These are phyloP conservation scores for Spongilla lacustris DNA, from an alignment of 37 sponge, comb jelly and placozoan genomes.

Conservation along the genomic window DNA sequence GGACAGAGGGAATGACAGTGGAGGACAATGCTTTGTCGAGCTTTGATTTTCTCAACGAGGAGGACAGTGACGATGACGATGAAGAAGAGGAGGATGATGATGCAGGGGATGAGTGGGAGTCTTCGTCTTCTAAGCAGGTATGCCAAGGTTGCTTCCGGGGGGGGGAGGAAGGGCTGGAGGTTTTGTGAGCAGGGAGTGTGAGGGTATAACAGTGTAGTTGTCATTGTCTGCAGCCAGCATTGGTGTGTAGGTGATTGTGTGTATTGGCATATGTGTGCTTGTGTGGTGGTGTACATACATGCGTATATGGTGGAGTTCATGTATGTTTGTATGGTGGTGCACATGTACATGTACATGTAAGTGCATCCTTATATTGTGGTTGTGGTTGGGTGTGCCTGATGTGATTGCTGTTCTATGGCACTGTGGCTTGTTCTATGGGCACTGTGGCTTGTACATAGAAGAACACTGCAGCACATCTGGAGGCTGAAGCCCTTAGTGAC, in stretches of 20 bases:
- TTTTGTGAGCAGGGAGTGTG: no score
- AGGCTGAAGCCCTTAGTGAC: conserved; percentile 13
- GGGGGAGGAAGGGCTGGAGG: no score
- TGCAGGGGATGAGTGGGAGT: background rate
- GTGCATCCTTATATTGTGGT: no score
- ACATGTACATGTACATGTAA: background rate
- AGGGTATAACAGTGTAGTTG: background rate
- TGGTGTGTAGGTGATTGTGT: background rate
- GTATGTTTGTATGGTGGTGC: background rate
- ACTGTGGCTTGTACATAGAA: no score
- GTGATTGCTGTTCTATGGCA: no score
- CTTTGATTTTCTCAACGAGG: conserved; percentile 53
- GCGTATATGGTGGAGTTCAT: conserved; percentile 4
- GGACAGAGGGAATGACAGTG: no score
- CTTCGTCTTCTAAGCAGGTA: no score
- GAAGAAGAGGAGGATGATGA: conserved; percentile 31
- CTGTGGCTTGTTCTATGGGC: no score
- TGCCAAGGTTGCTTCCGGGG: no score
- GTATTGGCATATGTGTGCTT: no score
- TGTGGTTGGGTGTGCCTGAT: no score
- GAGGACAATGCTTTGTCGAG: conserved; percentile 14
- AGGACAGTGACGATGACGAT: conserved; percentile 56
- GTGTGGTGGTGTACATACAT: background rate
- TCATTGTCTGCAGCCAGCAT: no score
- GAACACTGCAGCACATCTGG: background rate